These are phyloP conservation scores for Branchellion lobata DNA, from an alignment of 2,888 invertebrate genomes.

Conservation along the genomic window DNA sequence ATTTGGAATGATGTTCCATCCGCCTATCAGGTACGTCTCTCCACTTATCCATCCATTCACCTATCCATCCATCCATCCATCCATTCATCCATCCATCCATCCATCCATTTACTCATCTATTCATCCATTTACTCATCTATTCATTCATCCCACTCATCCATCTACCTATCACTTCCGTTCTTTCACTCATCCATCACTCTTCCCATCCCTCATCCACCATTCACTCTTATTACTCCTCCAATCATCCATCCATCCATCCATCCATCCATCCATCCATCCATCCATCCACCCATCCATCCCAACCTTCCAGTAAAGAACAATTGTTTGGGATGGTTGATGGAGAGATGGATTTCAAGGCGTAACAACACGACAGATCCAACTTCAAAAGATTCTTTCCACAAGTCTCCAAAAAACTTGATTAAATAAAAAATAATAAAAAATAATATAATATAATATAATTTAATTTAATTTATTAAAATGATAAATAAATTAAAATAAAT, in stretches of 20 bases:
- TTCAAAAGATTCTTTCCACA: neutral
- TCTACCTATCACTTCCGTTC: too few species aligned
- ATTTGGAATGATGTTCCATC: too few species aligned
- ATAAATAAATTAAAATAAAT: neutral
- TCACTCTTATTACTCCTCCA: neutral
- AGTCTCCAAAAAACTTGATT: neutral
- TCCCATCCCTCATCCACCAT: neutral
- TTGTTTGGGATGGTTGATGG: neutral
- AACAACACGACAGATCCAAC: neutral
- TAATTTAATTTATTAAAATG: neutral
- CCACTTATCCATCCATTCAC: too few species aligned
- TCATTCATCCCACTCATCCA: neutral
- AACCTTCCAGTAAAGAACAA: neutral
- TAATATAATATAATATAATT: neutral
- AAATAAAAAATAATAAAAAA: neutral
- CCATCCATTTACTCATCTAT: too few species aligned
- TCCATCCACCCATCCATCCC: too few species aligned
- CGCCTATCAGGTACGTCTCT: too few species aligned
- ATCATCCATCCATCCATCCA: constrained; percentile 9
- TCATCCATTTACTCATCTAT: neutral
- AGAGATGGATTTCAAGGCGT: neutral
- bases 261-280: neutral
- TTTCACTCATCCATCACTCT: too few species aligned
- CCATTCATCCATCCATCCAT: too few species aligned
- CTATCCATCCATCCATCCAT: too few species aligned